A percentile compares a stretch with the other conserved stretches of the same genome.
These are phyloP conservation scores for Charadrius vociferus DNA, from an alignment of 2,113 vertebrate species.

Conservation along the genomic window DNA sequence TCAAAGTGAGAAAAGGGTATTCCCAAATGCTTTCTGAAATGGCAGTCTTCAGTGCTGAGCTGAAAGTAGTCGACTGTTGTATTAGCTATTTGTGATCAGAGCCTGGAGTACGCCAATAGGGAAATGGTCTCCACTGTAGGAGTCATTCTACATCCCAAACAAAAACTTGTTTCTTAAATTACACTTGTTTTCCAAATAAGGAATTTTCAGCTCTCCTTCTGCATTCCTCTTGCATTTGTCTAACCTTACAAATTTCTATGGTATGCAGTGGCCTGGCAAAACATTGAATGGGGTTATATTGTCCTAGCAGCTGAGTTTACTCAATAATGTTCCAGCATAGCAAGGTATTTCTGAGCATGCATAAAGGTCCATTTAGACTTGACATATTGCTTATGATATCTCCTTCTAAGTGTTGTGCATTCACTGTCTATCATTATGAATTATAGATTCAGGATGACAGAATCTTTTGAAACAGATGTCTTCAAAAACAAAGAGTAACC, in stretches of 20 bases:
- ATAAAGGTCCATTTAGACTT: background rate
- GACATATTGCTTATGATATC: background rate
- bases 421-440: background rate
- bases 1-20: slow-evolving; percentile 51
- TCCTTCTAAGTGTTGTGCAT: background rate
- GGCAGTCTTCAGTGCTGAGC: background rate
- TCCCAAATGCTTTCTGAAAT: slow-evolving; percentile 31
- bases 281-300: fast-evolving
- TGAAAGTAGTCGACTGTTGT: background rate
- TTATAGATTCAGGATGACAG: background rate
- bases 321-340: background rate
- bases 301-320: background rate
- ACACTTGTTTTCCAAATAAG: background rate
- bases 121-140: background rate
- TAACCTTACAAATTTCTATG: fast-evolving
- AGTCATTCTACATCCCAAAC: background rate
- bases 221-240: background rate
- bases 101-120: background rate
- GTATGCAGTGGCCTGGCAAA: background rate
- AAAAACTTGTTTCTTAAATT: background rate
- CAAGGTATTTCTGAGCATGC: background rate
- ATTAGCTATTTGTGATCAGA: background rate
- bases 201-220: background rate
- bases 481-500: background rate
- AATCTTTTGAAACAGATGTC: background rate